Evolutionary conservation across 2,888 invertebrate genomes (phyloP).

Genomic region (Dasysyrphus albostriatus): DNA sequence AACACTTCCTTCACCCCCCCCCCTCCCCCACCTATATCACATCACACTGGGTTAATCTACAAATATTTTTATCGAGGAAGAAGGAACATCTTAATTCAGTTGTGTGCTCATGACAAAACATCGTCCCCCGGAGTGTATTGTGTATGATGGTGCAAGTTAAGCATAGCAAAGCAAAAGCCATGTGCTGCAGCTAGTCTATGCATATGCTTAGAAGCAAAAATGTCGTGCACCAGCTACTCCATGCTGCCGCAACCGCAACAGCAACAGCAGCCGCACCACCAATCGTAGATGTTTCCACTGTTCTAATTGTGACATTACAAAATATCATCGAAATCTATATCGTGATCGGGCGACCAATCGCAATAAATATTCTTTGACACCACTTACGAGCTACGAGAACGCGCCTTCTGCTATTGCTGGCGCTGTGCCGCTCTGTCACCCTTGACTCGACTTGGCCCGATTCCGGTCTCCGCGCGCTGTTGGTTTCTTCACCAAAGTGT

Average conservation of each 20-base stretch:
- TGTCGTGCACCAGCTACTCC: slow-evolving; percentile 68
- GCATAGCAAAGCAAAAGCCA: neutral
- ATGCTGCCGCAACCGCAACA: slow-evolving; percentile 24
- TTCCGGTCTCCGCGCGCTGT: slow-evolving; percentile 9
- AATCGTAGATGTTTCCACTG: slow-evolving; percentile 64
- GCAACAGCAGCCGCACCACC: slow-evolving; percentile 27
- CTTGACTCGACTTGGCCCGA: slow-evolving; percentile 30
- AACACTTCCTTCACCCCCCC: neutral
- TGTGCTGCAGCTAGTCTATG: slow-evolving; percentile 24
- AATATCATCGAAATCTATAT: slow-evolving; percentile 75
- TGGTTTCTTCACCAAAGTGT: slow-evolving; percentile 24
- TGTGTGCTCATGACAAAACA: slow-evolving; percentile 55
- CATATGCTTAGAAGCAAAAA: slow-evolving; percentile 40
- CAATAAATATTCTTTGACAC: slow-evolving; percentile 73
- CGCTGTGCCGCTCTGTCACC: slow-evolving; percentile 41
- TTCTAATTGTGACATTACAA: slow-evolving; percentile 76
- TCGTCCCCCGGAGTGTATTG: slow-evolving; percentile 62
- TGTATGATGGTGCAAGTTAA: neutral
- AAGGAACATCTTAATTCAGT: slow-evolving; percentile 68
- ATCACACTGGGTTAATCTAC: no score
- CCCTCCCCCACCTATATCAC: no score
- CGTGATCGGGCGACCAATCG: slow-evolving; percentile 75
- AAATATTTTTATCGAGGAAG: slow-evolving; percentile 21
- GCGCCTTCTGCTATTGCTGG: slow-evolving; percentile 46
- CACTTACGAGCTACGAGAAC: slow-evolving; percentile 51